phyloP scores from a whole-genome alignment of 2,888 invertebrate species.

The Ophioninae sp. region DNA sequence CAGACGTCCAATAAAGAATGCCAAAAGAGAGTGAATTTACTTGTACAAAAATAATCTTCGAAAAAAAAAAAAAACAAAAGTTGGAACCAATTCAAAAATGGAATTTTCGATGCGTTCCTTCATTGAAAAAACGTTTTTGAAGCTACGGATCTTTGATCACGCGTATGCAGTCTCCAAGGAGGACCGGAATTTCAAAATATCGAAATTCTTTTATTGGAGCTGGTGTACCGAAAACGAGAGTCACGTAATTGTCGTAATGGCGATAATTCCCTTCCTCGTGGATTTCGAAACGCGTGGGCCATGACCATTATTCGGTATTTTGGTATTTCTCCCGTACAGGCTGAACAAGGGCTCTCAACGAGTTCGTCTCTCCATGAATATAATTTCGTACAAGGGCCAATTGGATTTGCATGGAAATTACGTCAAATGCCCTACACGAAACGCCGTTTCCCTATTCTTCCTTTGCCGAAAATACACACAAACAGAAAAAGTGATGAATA shows the following conservation, averaged over 20 bases:
- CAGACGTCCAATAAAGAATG: too few species aligned
- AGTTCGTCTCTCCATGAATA: slow-evolving; percentile 57
- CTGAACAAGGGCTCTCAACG: slow-evolving; percentile 25
- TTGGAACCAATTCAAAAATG: too few species aligned
- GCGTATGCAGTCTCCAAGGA: too few species aligned
- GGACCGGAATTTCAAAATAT: not conserved
- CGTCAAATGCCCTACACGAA: slow-evolving; percentile 53
- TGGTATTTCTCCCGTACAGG: slow-evolving; percentile 4
- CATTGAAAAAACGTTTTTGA: too few species aligned
- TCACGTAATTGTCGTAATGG: slow-evolving; percentile 24
- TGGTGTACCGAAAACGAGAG: slow-evolving; percentile 25
- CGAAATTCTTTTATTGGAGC: slow-evolving; percentile 1
- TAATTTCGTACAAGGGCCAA: slow-evolving; percentile 59
- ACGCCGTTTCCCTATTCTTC: slow-evolving; percentile 27
- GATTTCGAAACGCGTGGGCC: slow-evolving; percentile 3
- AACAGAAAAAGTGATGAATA: slow-evolving; percentile 42
- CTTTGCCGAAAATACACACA: slow-evolving; percentile 6
- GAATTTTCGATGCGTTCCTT: too few species aligned
- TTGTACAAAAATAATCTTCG: too few species aligned
- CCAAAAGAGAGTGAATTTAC: too few species aligned
- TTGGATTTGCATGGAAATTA: slow-evolving; percentile 66
- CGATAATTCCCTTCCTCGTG: slow-evolving; percentile 31
- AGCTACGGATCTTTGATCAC: too few species aligned
- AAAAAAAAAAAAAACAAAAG: too few species aligned
- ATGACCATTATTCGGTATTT: slow-evolving; percentile 25